Conservation (phyloP, 2,113 vertebrate species). For the Eudyptes chrysolophus region DNA sequence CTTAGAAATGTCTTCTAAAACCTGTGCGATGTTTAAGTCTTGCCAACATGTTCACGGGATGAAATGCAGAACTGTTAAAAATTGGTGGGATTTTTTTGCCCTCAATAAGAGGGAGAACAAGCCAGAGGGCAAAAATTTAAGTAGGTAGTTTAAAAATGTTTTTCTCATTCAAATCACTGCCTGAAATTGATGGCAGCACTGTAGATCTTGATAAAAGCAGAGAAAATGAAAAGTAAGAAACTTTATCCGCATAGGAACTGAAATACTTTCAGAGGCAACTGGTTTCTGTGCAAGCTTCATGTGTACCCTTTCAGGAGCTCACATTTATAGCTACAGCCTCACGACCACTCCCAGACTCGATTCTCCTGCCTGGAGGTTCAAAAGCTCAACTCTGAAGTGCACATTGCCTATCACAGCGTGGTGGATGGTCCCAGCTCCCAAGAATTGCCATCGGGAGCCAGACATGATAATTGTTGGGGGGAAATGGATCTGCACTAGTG, state of each 20-base stretch:
- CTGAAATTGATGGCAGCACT: not conserved
- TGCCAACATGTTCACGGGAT: accelerated
- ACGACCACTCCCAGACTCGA: accelerated
- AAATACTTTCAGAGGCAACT: not conserved
- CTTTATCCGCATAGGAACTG: not conserved
- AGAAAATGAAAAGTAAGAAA: not conserved
- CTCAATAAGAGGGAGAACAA: not conserved
- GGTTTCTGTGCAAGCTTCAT: not conserved
- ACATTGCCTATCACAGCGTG: not conserved
- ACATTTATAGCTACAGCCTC: not conserved
- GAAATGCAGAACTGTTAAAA: not conserved
- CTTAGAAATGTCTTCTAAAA: not conserved
- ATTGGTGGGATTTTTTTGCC: not conserved
- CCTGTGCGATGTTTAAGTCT: not conserved
- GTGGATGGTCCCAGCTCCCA: not conserved
- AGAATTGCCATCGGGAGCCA: not conserved
- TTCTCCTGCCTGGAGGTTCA: not conserved
- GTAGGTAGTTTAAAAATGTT: not conserved
- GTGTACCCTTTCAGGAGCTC: not conserved
- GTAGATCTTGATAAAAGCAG: not conserved
- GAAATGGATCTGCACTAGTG: not conserved
- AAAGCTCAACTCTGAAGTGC: not conserved
- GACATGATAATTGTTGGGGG: not conserved
- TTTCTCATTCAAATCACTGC: not conserved
- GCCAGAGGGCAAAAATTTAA: not conserved